Conservation (phyloP, 2,797 vertebrate genomes). For the Melanogrammus aeglefinus region DNA sequence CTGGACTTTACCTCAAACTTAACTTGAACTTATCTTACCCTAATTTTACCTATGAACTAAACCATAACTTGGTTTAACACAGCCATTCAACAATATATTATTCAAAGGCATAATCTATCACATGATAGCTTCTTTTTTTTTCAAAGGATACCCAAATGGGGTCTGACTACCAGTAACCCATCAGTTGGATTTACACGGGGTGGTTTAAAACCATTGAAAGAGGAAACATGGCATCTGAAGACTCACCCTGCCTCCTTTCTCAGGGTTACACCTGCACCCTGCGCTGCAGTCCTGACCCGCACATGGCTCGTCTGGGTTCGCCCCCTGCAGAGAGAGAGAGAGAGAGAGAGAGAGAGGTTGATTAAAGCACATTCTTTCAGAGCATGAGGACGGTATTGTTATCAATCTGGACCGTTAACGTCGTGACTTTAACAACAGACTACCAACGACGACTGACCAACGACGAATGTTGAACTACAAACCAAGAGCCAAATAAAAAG, state of each 20-base stretch:
- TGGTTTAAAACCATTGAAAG: background rate
- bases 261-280: conserved; percentile 82
- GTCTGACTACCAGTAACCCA: background rate
- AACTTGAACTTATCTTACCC: too few relatives aligned
- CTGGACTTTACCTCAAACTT: too few relatives aligned
- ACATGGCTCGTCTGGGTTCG: conserved; percentile 75
- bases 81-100: too few relatives aligned
- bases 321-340: conserved; percentile 69
- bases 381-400: background rate
- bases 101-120: too few relatives aligned
- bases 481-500: too few relatives aligned
- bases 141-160: background rate
- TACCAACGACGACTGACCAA: too few relatives aligned
- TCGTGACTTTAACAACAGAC: background rate
- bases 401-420: background rate
- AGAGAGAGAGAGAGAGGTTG: conserved; percentile 12
- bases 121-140: too few relatives aligned
- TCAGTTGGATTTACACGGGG: background rate
- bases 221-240: background rate
- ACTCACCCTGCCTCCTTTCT: conserved; percentile 90
- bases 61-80: too few relatives aligned
- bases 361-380: background rate
- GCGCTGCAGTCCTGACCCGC: conserved; percentile 81
- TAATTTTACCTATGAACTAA: too few relatives aligned
- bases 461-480: too few relatives aligned